Evolutionary conservation across 64 coral and sea anemone genomes (phyloP), one percentile per base, ranked within the genome.

Genomic region (Catalaphyllia jardinei): DNA sequence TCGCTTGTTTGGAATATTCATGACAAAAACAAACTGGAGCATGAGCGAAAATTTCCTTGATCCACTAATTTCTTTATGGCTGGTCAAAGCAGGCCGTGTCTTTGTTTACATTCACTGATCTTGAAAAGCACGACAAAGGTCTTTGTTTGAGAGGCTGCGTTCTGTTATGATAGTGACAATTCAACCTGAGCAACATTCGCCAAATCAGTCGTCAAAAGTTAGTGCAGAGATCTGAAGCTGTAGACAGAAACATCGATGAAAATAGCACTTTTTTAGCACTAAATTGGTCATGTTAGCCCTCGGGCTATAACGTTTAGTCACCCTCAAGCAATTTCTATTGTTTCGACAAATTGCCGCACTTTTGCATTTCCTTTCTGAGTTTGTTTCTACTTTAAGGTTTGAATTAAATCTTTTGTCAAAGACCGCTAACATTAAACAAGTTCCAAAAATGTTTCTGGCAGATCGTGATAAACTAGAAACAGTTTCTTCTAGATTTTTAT

Each of bases 341-440:
- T 84, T 84, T 69, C 61, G 29, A 84, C 62, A 24, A 84, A 69
- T 85, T 85, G 29, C 1, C 81, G 11, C 81, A 46, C 81, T 85
- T 85, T 69, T 71, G 31, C 24, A 50, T 51, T 85, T 85, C 79
- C 81, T 71, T 71, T 51, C 46, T n/a, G n/a, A 67, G 31, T 38
- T 28, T 71, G 52, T 71, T 69, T 25, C n/a, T 69, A 69, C 5
- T 5, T n/a, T 29, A 69, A 27, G 24, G 65, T 29, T 69, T 27
- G 25, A 69, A 67, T 11, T 46, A 69, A 69, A 27, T 27, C 10
- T 1, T 9, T 69, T 22, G n/a, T 27, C 20, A 10, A 11, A 69
- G 65, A 2, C n/a, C 22, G 29, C 18, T 22, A 18, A 19, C 62
- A 25, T 69, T 69, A 69, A 69, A 69, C 18, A 19, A 27, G 9